phyloP scores from a whole-genome alignment of 2,888 invertebrate species.

The Melinopterus prodromus region DNA sequence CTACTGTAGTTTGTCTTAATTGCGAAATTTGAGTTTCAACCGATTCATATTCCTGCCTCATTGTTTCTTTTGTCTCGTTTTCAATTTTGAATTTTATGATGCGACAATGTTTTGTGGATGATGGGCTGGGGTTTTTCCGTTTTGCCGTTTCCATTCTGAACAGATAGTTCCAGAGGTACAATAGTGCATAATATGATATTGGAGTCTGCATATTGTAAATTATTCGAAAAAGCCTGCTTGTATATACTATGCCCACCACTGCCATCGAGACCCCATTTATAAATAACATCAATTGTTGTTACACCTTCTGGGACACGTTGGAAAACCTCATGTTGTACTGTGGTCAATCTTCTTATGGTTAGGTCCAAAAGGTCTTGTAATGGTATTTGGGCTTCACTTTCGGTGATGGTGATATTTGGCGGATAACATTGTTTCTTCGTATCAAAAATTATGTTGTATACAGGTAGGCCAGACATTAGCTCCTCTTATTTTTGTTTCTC shows the following conservation, averaged over 20 bases:
- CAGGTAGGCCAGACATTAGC: constrained; percentile 23
- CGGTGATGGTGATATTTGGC: constrained; percentile 22
- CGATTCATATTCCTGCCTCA: constrained; percentile 5
- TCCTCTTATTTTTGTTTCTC: constrained; percentile 27
- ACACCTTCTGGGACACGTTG: constrained; percentile 8
- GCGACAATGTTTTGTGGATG: constrained; percentile 13
- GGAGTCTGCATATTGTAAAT: constrained; percentile 28
- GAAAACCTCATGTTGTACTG: constrained; percentile 14
- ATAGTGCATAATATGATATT: constrained; percentile 22
- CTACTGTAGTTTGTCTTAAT: constrained; percentile 12
- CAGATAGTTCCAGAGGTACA: constrained; percentile 9
- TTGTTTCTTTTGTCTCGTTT: constrained; percentile 4
- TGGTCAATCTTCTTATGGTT: neutral
- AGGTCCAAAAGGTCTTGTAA: constrained; percentile 14
- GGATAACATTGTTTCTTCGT: constrained; percentile 20
- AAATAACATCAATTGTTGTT: constrained; percentile 22
- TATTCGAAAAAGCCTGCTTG: constrained; percentile 29
- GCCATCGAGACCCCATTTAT: constrained; percentile 33
- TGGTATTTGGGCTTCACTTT: constrained; percentile 23
- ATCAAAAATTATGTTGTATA: constrained; percentile 18
- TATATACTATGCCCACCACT: constrained; percentile 34
- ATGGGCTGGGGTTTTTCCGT: no score
- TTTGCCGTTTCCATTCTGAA: no score
- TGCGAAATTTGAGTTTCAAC: constrained; percentile 10
- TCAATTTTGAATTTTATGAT: constrained; percentile 7